phyloP scores from a whole-genome alignment of 1,140 invertebrate species.

The Centruroides sculpturatus region DNA sequence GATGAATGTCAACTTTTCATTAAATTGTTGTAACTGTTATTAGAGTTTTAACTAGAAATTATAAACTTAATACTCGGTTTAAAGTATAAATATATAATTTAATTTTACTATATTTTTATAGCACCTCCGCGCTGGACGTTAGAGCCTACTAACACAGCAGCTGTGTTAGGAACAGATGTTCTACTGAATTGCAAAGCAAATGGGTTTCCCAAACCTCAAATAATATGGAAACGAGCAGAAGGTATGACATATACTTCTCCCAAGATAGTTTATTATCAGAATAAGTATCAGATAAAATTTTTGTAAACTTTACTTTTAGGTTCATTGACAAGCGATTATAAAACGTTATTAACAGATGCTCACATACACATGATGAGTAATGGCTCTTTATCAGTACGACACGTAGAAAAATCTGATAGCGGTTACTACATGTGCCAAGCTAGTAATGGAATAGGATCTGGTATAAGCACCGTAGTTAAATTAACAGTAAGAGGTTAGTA shows the following conservation, averaged over 20 bases:
- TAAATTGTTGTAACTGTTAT: too few species aligned
- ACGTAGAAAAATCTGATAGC: slow-evolving; percentile 27
- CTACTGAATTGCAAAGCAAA: slow-evolving; percentile 30
- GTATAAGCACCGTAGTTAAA: slow-evolving; percentile 31
- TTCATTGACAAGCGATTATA: slow-evolving; percentile 15
- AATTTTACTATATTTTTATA: slow-evolving; percentile 16
- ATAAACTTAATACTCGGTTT: too few species aligned
- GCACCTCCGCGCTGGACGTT: slow-evolving; percentile 33
- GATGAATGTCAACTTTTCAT: too few species aligned
- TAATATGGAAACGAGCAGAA: slow-evolving; percentile 28
- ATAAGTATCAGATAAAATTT: too few species aligned
- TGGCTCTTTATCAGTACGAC: slow-evolving; percentile 29
- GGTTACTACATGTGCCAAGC: slow-evolving; percentile 66
- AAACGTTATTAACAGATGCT: slow-evolving; percentile 18
- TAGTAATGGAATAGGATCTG: slow-evolving; percentile 69
- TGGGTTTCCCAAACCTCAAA: slow-evolving; percentile 30
- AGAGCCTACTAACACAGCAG: slow-evolving; percentile 30
- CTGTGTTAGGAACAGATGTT: slow-evolving; percentile 27
- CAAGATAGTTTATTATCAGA: neutral
- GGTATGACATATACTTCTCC: neutral
- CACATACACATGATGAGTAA: slow-evolving; percentile 27
- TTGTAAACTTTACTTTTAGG: slow-evolving; percentile 3
- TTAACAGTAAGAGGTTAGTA: slow-evolving; percentile 27
- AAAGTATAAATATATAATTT: too few species aligned
- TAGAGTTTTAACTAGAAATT: too few species aligned